Percentiles rank a stretch among this genome's conserved stretches.
Conservation (phyloP, 2,888 invertebrate species). For the Clistopyga incitator region DNA sequence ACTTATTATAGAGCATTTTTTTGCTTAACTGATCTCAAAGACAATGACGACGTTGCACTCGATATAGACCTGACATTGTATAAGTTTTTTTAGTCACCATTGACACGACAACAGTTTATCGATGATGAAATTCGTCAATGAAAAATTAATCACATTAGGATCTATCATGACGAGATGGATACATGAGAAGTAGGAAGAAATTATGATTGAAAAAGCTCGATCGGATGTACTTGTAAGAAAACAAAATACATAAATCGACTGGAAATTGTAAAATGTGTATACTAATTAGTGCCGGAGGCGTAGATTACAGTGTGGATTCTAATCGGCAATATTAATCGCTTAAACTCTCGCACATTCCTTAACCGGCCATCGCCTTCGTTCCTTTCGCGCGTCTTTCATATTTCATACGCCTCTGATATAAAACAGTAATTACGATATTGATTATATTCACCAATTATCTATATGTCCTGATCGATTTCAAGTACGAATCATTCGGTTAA, state of each 20-base stretch:
- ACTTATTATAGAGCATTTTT: too few relatives aligned
- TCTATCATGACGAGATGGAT: background rate
- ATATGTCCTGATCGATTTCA: constrained; percentile 57
- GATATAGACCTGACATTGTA: too few relatives aligned
- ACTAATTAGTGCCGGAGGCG: constrained; percentile 52
- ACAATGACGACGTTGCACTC: too few relatives aligned
- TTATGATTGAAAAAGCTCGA: background rate
- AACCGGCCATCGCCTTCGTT: constrained; percentile 46
- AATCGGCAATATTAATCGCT: constrained; percentile 52
- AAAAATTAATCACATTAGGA: too few relatives aligned
- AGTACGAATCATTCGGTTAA: constrained; percentile 43
- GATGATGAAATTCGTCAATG: too few relatives aligned
- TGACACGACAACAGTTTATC: too few relatives aligned
- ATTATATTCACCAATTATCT: constrained; percentile 67
- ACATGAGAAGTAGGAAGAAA: background rate
- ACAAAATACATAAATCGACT: constrained; percentile 52
- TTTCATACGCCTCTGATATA: constrained; percentile 51
- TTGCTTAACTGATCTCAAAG: too few relatives aligned
- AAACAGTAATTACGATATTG: constrained; percentile 64
- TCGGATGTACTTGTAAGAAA: constrained; percentile 20
- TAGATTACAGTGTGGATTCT: constrained; percentile 49
- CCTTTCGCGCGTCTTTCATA: constrained; percentile 33
- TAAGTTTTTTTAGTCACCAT: too few relatives aligned
- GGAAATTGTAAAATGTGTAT: constrained; percentile 52
- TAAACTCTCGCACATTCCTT: constrained; percentile 54